Conservation (phyloP, 2,888 invertebrate genomes). For the Andrena bucephala region DNA sequence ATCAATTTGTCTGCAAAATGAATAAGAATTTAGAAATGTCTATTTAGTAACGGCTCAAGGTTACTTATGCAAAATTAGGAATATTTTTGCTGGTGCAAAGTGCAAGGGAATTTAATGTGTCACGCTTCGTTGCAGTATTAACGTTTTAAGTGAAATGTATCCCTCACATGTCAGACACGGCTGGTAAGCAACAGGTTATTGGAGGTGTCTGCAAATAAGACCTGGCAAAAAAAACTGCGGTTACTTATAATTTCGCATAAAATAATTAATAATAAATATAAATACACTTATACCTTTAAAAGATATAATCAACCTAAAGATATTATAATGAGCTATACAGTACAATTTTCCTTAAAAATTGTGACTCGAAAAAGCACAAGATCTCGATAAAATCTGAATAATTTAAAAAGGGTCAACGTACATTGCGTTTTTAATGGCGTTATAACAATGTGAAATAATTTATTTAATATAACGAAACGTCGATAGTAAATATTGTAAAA, state of each 20-base stretch:
- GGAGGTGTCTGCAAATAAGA: neutral
- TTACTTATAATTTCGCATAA: neutral
- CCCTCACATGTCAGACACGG: slow-evolving; percentile 40
- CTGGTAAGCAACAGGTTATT: slow-evolving; percentile 3
- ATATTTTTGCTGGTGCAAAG: neutral
- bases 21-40: too few relatives aligned
- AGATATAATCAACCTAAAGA: neutral
- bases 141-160: slow-evolving; percentile 43
- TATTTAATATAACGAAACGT: neutral
- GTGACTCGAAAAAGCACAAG: neutral
- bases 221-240: neutral
- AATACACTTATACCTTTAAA: neutral
- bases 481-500: neutral
- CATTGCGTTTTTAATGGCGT: neutral
- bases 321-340: neutral
- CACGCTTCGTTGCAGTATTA: neutral
- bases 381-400: neutral
- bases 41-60: too few relatives aligned
- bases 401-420: neutral
- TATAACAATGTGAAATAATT: neutral
- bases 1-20: too few relatives aligned
- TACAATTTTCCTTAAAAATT: neutral
- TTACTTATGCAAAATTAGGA: neutral
- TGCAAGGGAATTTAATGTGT: neutral
- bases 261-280: neutral